Percentiles rank a stretch among this genome's conserved stretches.
phyloP scores from a whole-genome alignment of 2,797 vertebrate species.

The Pseudocheirus occidentalis region DNA sequence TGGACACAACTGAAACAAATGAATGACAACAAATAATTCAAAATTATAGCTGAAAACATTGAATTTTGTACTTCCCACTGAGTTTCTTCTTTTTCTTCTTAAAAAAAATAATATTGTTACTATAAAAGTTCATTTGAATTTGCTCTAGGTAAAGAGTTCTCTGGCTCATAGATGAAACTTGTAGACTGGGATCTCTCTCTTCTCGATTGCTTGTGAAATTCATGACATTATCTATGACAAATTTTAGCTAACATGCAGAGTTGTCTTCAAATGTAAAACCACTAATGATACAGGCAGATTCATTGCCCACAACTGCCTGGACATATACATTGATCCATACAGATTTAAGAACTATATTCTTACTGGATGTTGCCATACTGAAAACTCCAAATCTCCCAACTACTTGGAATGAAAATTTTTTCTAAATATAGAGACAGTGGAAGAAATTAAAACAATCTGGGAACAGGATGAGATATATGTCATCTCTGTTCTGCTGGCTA shows the following conservation, averaged over 20 bases:
- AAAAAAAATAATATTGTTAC: neutral
- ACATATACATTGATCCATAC: neutral
- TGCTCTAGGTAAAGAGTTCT: neutral
- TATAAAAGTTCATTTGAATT: neutral
- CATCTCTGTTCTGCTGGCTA: neutral
- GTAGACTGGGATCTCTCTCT: neutral
- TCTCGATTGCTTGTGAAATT: neutral
- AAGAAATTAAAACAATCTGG: neutral
- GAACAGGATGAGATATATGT: neutral
- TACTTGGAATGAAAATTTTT: neutral
- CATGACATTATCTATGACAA: neutral
- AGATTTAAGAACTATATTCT: neutral
- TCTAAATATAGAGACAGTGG: neutral
- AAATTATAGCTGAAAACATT: neutral
- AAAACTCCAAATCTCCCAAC: neutral
- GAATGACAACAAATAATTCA: neutral
- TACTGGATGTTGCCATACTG: neutral
- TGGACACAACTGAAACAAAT: neutral
- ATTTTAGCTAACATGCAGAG: neutral
- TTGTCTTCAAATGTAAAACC: neutral
- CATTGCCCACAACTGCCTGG: neutral
- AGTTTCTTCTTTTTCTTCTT: neutral
- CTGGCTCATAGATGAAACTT: neutral
- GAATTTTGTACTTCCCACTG: neutral
- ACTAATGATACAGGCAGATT: neutral